These are phyloP conservation scores for Synchiropus splendidus DNA, from an alignment of 2,113 vertebrate species.

Conservation along the genomic window DNA sequence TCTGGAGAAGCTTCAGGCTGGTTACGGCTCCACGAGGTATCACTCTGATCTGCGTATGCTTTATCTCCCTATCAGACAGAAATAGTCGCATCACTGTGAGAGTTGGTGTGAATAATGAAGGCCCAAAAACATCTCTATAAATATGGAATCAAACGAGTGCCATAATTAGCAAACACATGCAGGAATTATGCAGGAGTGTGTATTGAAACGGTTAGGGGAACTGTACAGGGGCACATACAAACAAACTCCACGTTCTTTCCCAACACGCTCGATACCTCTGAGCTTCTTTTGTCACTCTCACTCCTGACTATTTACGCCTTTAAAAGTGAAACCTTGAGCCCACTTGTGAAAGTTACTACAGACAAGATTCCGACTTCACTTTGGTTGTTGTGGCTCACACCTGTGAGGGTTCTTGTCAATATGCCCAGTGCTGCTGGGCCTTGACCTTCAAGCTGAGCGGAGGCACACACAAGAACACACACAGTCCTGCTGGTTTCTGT, in stretches of 20 bases:
- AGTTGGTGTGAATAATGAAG: no score
- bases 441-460: constrained; percentile 38
- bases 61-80: constrained; percentile 46
- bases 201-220: no score
- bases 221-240: neutral
- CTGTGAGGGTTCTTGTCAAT: constrained; percentile 20
- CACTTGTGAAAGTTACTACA: no score
- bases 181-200: no score
- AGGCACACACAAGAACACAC: constrained; percentile 39
- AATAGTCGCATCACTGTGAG: neutral
- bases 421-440: constrained; percentile 28
- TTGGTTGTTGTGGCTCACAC: constrained; percentile 1
- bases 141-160: no score
- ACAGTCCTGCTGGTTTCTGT: neutral
- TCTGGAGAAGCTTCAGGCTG: constrained; percentile 43
- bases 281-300: no score
- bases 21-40: constrained; percentile 35
- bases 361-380: constrained; percentile 1
- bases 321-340: no score
- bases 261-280: no score
- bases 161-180: no score
- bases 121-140: no score
- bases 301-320: no score
- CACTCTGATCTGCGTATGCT: constrained; percentile 41
- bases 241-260: neutral